These are phyloP conservation scores for Popillia japonica DNA, from an alignment of 1,140 invertebrate species.

Conservation along the genomic window DNA sequence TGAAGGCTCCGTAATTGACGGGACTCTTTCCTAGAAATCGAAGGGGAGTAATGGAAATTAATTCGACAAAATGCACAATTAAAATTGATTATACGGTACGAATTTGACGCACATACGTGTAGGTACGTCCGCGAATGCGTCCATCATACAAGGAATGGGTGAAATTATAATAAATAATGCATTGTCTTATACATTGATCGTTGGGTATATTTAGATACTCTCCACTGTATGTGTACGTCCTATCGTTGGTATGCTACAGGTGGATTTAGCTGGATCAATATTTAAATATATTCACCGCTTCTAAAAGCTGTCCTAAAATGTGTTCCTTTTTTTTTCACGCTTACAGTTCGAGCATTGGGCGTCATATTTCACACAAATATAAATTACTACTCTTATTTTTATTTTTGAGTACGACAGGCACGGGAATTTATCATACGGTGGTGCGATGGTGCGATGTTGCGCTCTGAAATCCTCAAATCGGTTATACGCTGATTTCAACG, in stretches of 20 bases:
- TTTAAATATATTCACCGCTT: constrained; percentile 3
- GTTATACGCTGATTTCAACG: no score
- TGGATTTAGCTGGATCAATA: constrained; percentile 30
- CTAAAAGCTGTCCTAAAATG: constrained; percentile 7
- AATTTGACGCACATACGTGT: background rate
- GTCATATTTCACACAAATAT: background rate
- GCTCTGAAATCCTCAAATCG: no score
- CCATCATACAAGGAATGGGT: background rate
- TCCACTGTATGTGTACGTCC: background rate
- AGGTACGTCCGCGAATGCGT: background rate
- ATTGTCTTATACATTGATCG: constrained; percentile 30
- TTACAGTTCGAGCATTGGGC: background rate
- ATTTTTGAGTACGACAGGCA: no score
- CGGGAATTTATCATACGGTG: no score
- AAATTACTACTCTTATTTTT: constrained; percentile 22
- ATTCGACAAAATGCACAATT: no score
- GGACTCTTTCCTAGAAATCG: no score
- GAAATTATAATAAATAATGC: constrained; percentile 5
- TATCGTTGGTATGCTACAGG: constrained; percentile 14
- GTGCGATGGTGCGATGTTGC: no score
- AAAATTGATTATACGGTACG: no score
- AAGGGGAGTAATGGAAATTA: no score
- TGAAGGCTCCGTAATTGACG: no score
- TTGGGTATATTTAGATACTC: constrained; percentile 11
- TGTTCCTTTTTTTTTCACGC: background rate